Conservation (phyloP, 2,113 vertebrate genomes). For the Chinchilla lanigera region DNA sequence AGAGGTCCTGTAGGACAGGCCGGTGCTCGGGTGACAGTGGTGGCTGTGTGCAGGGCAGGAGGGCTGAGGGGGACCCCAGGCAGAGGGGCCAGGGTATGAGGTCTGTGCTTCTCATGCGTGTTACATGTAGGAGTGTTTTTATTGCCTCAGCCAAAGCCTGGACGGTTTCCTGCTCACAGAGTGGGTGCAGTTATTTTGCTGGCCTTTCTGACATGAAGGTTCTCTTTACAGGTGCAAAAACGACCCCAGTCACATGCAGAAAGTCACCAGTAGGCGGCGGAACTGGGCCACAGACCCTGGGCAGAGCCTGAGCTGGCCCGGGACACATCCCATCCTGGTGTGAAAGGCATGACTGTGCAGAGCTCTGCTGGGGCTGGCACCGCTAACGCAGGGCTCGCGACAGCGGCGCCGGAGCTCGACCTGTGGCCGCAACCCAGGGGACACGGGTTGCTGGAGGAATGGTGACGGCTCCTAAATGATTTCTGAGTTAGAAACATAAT, state of each 20-base stretch:
- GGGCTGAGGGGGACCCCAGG: rapidly evolving
- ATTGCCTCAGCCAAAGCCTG: background rate
- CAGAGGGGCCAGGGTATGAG: background rate
- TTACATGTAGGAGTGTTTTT: background rate
- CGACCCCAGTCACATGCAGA: slow-evolving; percentile 44
- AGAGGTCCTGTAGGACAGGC: background rate
- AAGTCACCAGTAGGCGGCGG: slow-evolving; percentile 63
- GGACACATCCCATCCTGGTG: background rate
- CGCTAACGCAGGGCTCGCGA: background rate
- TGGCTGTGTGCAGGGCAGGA: background rate
- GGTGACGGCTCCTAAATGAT: slow-evolving; percentile 69
- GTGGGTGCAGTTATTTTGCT: background rate
- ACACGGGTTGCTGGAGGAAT: background rate
- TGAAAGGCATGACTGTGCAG: background rate
- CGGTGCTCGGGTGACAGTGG: background rate
- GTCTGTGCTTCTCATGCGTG: background rate
- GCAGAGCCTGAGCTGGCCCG: background rate
- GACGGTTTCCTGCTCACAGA: background rate
- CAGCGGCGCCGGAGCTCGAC: no score
- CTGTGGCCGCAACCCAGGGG: background rate
- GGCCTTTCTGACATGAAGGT: background rate
- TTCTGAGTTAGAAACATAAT: slow-evolving; percentile 66
- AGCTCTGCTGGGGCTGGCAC: background rate
- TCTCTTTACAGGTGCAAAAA: background rate
- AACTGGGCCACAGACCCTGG: background rate